A percentile compares a stretch with the other conserved stretches of the same genome.
These are phyloP conservation scores for Macrostomum lignano DNA, from an alignment of 1,140 invertebrate genomes.

Conservation along the genomic window DNA sequence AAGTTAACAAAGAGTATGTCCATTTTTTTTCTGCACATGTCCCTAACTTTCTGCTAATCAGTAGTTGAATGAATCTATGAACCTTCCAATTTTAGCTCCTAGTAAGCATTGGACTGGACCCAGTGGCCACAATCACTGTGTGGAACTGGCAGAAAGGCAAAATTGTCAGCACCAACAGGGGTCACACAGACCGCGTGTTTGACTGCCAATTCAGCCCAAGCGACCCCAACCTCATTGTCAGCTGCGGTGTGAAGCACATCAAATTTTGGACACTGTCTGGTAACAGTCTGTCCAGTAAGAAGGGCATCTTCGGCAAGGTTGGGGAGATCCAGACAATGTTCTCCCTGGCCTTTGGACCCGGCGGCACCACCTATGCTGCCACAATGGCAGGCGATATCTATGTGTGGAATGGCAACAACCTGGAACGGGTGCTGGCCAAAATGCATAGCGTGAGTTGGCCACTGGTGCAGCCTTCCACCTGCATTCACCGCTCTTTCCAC, in stretches of 20 bases:
- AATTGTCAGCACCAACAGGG: constrained; percentile 12
- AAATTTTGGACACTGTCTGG: constrained; percentile 27
- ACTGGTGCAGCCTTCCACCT: no score
- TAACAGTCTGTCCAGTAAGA: constrained; percentile 22
- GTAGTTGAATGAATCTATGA: no score
- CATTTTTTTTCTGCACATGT: no score
- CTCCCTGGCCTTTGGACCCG: constrained; percentile 14
- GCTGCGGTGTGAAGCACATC: constrained; percentile 28
- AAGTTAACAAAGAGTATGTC: no score
- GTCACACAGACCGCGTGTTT: constrained; percentile 21
- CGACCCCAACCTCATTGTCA: constrained; percentile 18
- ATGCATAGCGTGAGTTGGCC: constrained; percentile 22
- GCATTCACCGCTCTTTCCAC: no score
- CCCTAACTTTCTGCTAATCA: no score
- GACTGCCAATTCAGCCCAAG: constrained; percentile 22
- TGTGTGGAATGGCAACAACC: constrained; percentile 18
- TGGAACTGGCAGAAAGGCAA: no score
- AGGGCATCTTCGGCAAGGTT: constrained; percentile 24
- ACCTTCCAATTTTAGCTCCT: no score
- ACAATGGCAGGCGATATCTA: constrained; percentile 25
- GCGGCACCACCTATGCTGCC: constrained; percentile 17
- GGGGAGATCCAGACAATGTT: constrained; percentile 27
- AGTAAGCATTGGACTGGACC: no score
- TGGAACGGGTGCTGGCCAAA: constrained; percentile 14
- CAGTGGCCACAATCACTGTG: no score